Percentiles rank a stretch among this genome's conserved stretches.
Conservation (phyloP, 2,113 vertebrate species). For the Pitta sordida region DNA sequence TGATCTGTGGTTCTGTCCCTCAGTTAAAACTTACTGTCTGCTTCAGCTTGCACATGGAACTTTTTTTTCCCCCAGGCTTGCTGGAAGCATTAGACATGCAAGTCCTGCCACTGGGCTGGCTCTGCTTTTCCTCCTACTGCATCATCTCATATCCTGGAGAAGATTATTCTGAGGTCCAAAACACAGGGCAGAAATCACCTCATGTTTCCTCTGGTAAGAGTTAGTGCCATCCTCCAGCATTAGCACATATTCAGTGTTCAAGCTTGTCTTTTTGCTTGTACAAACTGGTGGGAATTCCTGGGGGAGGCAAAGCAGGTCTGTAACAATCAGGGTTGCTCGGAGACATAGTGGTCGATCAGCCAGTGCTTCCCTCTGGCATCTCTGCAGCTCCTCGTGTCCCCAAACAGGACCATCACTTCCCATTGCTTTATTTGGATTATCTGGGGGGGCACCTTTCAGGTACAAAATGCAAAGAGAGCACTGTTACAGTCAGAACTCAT, state of each 20-base stretch:
- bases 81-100: slow-evolving; percentile 31
- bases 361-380: neutral
- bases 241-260: neutral
- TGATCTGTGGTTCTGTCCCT: neutral
- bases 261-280: neutral
- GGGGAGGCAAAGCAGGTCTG: neutral
- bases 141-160: neutral
- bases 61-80: neutral
- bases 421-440: neutral
- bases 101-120: neutral
- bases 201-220: neutral
- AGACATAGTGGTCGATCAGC: neutral
- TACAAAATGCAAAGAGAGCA: neutral
- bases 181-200: neutral
- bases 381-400: neutral
- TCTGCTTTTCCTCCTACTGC: slow-evolving; percentile 4
- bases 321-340: neutral
- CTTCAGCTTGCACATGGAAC: neutral
- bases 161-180: slow-evolving; percentile 8
- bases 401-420: neutral
- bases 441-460: neutral
- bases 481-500: neutral
- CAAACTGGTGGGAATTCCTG: neutral
- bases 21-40: too few species aligned
- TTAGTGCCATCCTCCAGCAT: neutral